Conservation (phyloP, 2,113 vertebrate species). For the Phylloscopus whistleri region DNA sequence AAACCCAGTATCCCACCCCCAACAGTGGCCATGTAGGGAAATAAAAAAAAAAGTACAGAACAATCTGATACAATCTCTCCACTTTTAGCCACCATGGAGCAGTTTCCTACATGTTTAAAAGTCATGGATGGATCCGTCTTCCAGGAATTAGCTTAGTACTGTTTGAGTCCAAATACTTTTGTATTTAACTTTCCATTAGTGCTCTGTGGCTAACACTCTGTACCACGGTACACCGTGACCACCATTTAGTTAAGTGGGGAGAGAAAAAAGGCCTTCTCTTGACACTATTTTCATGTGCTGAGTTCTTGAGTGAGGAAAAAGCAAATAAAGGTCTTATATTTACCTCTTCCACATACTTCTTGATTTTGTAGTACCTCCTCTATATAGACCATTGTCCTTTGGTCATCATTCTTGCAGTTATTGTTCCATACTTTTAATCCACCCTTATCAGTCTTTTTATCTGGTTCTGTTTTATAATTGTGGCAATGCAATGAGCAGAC, state of each 20-base stretch:
- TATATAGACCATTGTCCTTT: background rate
- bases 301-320: background rate
- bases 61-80: background rate
- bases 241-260: background rate
- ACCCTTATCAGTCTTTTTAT: background rate
- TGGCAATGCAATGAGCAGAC: background rate
- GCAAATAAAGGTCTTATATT: background rate
- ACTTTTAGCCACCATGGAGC: background rate
- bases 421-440: background rate
- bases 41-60: background rate
- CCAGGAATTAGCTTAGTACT: background rate
- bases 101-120: background rate
- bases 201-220: accelerated
- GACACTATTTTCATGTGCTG: background rate
- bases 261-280: background rate
- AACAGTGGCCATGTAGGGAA: background rate
- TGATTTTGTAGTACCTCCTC: background rate
- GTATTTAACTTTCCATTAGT: background rate
- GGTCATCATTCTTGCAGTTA: background rate
- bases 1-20: accelerated
- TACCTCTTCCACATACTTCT: background rate
- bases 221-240: background rate
- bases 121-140: background rate
- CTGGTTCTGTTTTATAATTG: background rate
- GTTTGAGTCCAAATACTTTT: background rate